Evolutionary conservation across 92 coral and sea anemone genomes (phyloP).

Genomic region (Isaurus tuberculatus): DNA sequence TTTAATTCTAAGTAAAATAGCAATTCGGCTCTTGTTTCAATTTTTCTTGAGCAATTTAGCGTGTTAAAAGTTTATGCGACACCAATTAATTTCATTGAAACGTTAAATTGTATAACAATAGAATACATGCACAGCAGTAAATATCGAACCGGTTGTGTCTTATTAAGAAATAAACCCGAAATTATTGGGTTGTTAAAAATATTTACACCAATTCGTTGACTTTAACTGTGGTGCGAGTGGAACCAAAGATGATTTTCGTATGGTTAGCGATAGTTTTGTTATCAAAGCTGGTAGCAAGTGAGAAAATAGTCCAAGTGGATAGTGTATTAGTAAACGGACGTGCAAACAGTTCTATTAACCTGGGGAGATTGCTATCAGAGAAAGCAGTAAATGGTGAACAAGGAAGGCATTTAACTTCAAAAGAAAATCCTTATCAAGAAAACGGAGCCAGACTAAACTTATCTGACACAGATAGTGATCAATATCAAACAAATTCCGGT

Average conservation of each 20-base stretch:
- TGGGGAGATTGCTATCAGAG: not conserved
- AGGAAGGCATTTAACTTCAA: not conserved
- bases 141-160: not conserved
- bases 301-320: not conserved
- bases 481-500: not conserved
- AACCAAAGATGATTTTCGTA: not conserved
- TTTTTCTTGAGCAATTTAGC: not conserved
- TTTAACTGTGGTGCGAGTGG: not conserved
- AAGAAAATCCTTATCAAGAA: not conserved
- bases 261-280: slow-evolving; percentile 11
- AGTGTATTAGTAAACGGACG: not conserved
- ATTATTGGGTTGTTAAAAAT: not conserved
- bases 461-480: not conserved
- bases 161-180: too few relatives aligned
- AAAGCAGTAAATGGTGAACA: not conserved
- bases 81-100: slow-evolving; percentile 4
- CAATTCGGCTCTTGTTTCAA: not conserved
- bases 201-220: not conserved
- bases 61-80: not conserved
- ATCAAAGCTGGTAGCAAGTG: not conserved
- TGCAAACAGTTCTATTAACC: not conserved
- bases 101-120: slow-evolving; percentile 30
- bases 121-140: not conserved
- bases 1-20: not conserved
- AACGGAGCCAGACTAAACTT: not conserved